These are phyloP conservation scores for Mesitornis unicolor DNA, from an alignment of 2,113 vertebrate species.

Conservation along the genomic window DNA sequence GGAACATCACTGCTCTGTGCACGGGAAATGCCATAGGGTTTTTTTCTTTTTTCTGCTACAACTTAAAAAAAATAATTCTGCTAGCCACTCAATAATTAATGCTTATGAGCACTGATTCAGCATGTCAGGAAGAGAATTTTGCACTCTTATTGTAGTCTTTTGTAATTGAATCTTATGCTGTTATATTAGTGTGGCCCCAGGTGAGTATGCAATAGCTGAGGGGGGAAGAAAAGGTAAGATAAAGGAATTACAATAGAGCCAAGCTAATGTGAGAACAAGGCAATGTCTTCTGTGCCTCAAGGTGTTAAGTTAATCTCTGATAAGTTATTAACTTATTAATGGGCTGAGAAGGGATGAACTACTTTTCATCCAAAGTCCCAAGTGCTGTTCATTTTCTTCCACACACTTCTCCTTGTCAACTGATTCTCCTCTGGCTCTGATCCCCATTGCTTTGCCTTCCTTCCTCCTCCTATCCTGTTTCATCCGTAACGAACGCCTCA, in stretches of 20 bases:
- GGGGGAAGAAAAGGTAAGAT: conserved; percentile 63
- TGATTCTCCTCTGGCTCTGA: background rate
- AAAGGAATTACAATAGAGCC: conserved; percentile 75
- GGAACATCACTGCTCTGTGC: background rate
- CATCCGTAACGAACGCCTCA: background rate
- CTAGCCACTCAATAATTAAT: conserved; percentile 71
- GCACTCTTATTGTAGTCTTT: conserved; percentile 71
- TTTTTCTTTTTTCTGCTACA: background rate
- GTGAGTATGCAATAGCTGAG: conserved; percentile 68
- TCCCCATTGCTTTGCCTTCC: background rate
- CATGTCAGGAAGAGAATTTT: conserved; percentile 66
- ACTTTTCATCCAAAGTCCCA: conserved; percentile 69
- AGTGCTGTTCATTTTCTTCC: conserved; percentile 53
- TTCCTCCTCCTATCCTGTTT: background rate
- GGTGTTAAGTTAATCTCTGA: conserved; percentile 76
- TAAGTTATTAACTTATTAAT: conserved; percentile 78
- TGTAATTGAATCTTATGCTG: conserved; percentile 74
- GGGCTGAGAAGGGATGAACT: conserved; percentile 72
- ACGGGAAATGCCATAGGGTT: background rate
- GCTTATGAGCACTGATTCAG: conserved; percentile 67
- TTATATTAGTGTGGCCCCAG: conserved; percentile 71
- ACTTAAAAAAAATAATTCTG: conserved; percentile 35
- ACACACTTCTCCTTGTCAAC: conserved; percentile 51
- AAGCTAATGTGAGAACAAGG: conserved; percentile 70
- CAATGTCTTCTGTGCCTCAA: conserved; percentile 71